A percentile compares a stretch with the other conserved stretches of the same genome.
Conservation (phyloP, 2,113 vertebrate genomes). For the Phalacrocorax carbo region DNA sequence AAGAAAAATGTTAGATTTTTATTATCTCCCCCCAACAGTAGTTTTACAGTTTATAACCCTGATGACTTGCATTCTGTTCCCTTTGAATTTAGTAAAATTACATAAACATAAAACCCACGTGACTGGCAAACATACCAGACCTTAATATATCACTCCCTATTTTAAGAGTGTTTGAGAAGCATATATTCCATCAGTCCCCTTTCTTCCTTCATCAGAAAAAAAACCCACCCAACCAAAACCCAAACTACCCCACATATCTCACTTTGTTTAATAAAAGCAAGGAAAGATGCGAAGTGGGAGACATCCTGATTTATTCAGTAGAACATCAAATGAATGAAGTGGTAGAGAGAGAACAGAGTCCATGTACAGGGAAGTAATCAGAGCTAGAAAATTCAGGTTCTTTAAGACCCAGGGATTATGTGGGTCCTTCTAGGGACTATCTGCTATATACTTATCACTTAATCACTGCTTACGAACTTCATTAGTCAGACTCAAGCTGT, state of each 20-base stretch:
- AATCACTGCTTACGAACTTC: background rate
- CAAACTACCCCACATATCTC: background rate
- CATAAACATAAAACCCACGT: background rate
- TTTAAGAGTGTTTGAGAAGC: background rate
- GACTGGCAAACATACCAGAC: background rate
- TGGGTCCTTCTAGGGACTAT: background rate
- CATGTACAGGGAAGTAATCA: background rate
- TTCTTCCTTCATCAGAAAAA: background rate
- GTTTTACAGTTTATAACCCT: background rate
- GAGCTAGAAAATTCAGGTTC: background rate
- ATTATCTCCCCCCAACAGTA: background rate
- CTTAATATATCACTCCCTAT: background rate
- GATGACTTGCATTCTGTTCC: background rate
- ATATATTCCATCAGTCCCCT: background rate
- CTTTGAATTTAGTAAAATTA: background rate
- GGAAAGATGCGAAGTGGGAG: background rate
- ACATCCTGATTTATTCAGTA: background rate
- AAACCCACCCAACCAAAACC: background rate
- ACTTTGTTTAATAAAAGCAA: background rate
- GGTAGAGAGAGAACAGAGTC: background rate
- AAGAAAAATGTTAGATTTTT: background rate
- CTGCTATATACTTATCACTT: background rate
- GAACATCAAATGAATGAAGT: background rate
- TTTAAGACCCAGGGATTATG: accelerated
- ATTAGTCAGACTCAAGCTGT: background rate